Conservation (phyloP, 2,888 invertebrate genomes). For the Panopea generosa region DNA sequence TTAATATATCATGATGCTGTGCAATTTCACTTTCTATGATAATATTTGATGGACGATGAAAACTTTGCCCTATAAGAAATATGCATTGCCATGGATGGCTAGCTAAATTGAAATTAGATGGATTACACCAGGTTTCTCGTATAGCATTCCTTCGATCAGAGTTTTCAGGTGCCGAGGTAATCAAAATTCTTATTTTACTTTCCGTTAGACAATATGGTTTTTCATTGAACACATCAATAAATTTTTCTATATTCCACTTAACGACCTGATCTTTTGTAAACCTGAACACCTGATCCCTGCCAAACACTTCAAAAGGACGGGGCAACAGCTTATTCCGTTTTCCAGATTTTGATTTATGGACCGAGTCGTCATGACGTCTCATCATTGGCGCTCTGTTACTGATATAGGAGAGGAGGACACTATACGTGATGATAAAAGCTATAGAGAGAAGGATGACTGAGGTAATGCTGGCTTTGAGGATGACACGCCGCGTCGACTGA, state of each 20-base stretch:
- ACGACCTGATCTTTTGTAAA: constrained; percentile 46
- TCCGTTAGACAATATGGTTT: constrained; percentile 60
- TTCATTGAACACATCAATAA: constrained; percentile 40
- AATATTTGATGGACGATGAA: constrained; percentile 23
- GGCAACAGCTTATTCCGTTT: constrained; percentile 47
- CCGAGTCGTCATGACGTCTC: constrained; percentile 58
- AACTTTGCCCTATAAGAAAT: constrained; percentile 75
- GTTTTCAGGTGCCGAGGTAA: constrained; percentile 75
- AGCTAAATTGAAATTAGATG: constrained; percentile 53
- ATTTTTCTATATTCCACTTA: constrained; percentile 71
- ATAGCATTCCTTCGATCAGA: constrained; percentile 71
- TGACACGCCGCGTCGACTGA: constrained; percentile 61
- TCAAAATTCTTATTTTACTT: constrained; percentile 70
- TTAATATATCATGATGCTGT: constrained; percentile 74
- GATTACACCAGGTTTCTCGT: constrained; percentile 77
- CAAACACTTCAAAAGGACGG: constrained; percentile 34
- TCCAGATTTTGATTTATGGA: constrained; percentile 55
- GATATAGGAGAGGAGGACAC: constrained; percentile 70
- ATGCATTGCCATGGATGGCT: constrained; percentile 75
- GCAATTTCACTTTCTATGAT: constrained; percentile 63
- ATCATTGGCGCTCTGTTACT: constrained; percentile 63
- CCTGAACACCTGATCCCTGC: constrained; percentile 25
- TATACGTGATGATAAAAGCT: constrained; percentile 73
- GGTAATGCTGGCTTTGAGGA: constrained; percentile 75
- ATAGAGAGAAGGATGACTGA: constrained; percentile 70